Evolutionary conservation across 2,797 vertebrate species (phyloP), one percentile per base, ranked within the genome.

Genomic region (Pipistrellus pygmaeus): DNA sequence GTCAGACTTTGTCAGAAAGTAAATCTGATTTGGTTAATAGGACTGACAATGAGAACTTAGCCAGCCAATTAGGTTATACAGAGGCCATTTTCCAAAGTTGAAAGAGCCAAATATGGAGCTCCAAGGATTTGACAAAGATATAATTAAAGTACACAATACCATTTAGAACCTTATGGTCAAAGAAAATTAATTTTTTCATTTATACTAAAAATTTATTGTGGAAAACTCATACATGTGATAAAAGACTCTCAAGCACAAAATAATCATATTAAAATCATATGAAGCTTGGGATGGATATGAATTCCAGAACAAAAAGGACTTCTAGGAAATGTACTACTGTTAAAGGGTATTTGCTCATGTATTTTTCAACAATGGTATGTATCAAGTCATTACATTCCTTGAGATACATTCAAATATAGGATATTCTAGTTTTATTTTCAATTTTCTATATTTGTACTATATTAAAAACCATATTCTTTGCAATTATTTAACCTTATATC

Each of bases 391-490:
- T 83, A 84, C 30, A 76, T 44, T 91, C 32, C 57, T 82, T 83
- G 35, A 72, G 3, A 93, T 83, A 86, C 11, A 64, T 51, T 83
- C 41, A 89, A 94, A 87, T 88, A 95, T 32, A 89, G 4, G 6
- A 11, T 75, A 88, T 44, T 76, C 12, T 68, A 44, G 38, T 69
- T 82, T 89, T 82, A 72, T 93, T 93, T 91, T 88, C 44, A 82
- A 94, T 64, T 85, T 20, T 78, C 6, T 86, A 20, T 27, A 91
- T 87, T 90, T 84, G 72, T 71, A 93, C 30, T 82, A 41, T 72
- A 23, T 75, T 38, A 87, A 90, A 94, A 96, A 90, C 64, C 17
- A 88, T 46, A 92, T 85, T 95, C 38, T 90, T 88, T 83, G 64
- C 18, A 73, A 78, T 93, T 90, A 88, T 71, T 91, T 96, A 88